Base-by-base conservation (phyloP, 2,113 vertebrate genomes). In the Salvator merianae region DNA sequence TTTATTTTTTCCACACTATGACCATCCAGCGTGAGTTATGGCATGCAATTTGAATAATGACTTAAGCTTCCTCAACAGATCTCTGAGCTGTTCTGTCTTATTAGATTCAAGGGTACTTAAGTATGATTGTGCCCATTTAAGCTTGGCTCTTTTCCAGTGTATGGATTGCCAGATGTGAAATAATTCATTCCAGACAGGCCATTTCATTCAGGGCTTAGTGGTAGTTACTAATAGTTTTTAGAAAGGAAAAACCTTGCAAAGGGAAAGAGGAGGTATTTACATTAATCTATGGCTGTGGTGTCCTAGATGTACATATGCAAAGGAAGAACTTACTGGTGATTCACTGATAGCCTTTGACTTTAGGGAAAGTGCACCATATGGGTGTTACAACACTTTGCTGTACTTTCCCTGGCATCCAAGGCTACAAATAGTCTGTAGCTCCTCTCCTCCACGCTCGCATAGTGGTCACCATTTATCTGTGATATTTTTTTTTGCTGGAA, bases 101-200 rank as follows among this genome's bases (percentile, higher is more conserved):
- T 50, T 83, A 84, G n/a, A 73, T 65, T 32, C 28, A 14, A 32
- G 26, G 28, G 43, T 36, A 2, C 0, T 1, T 71, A 66, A 7
- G 30, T 4, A 0, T 0, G 1, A 50, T 1, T 32, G 2, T 38
- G 79, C 65, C 68, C 69, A 7, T n/a, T 40, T 88, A 82, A 78
- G 34, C 63, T 66, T 0, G 7, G 62, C 34, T 62, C 8, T 80
- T 7, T 30, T 36, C 40, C 81, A 78, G 30, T 30, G 7, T 1
- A 1, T 0, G 0, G 2, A 3, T 4, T 70, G n/a, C 8, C 38
- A 1, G 1, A 65, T 7, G 24, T 0, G 0, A 0, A 28, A 65
- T n/a, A 59, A 12, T 59, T 3, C 74, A 43, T 7, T 47, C 75
- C 40, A 6, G 2, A 81, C 6, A 50, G 68, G 38, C 32, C 9